phyloP scores from a whole-genome alignment of 2,888 invertebrate species.

The Dascillus cervinus region DNA sequence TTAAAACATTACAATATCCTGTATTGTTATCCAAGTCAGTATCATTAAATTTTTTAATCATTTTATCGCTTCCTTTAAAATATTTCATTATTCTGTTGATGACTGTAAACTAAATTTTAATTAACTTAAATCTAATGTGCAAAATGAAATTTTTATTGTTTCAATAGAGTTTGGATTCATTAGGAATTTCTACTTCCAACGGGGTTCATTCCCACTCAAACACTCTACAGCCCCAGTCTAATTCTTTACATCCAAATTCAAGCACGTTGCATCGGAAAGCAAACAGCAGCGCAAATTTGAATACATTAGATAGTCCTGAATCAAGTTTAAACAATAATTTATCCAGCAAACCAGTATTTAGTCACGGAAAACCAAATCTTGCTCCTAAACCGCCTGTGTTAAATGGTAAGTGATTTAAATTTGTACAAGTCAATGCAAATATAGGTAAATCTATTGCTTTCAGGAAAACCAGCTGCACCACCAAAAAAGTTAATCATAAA shows the following conservation, averaged over 20 bases:
- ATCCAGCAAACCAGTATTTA: conserved; percentile 48
- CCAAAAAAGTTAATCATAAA: conserved; percentile 56
- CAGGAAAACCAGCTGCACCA: conserved; percentile 55
- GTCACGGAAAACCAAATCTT: conserved; percentile 75
- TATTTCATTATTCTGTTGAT: too few relatives aligned
- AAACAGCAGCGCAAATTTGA: conserved; percentile 37
- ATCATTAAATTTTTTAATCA: too few relatives aligned
- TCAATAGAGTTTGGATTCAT: too few relatives aligned
- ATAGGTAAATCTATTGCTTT: too few relatives aligned
- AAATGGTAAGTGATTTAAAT: conserved; percentile 30
- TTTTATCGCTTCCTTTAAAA: too few relatives aligned
- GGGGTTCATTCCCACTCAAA: too few relatives aligned
- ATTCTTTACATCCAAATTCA: conserved; percentile 21
- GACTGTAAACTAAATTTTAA: too few relatives aligned
- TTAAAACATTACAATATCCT: too few relatives aligned
- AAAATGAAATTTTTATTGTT: too few relatives aligned
- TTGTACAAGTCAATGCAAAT: conserved; percentile 7
- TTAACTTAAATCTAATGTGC: too few relatives aligned
- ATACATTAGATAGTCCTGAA: conserved; percentile 24
- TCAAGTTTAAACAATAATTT: conserved; percentile 16
- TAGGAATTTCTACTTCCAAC: too few relatives aligned
- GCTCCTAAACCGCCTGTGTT: conserved; percentile 75
- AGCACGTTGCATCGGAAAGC: conserved; percentile 39
- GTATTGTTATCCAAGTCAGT: too few relatives aligned
- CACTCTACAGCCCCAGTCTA: conserved; percentile 8